A percentile compares a stretch with the other conserved stretches of the same genome.
These are phyloP conservation scores for Hirudo medicinalis DNA, from an alignment of 1,140 invertebrate species.

Conservation along the genomic window DNA sequence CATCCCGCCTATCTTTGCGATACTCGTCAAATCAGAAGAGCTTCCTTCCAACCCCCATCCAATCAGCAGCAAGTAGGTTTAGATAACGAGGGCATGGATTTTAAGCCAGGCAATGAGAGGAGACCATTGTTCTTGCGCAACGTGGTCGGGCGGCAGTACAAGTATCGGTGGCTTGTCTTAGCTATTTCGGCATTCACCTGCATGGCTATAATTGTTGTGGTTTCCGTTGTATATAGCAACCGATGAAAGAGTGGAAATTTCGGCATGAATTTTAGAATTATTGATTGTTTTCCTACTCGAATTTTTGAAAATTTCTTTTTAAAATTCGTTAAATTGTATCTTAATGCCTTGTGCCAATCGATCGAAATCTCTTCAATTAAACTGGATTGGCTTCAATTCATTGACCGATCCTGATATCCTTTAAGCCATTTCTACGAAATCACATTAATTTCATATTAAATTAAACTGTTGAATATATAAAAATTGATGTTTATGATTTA, in stretches of 20 bases:
- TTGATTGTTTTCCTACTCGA: no score
- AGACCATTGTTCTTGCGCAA: constrained; percentile 16
- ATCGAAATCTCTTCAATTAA: no score
- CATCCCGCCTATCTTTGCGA: not conserved
- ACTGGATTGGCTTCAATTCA: no score
- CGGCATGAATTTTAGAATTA: no score
- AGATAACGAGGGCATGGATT: not conserved
- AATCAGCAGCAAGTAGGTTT: not conserved
- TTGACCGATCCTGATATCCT: no score
- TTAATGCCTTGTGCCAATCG: no score
- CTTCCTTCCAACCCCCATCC: constrained; percentile 1
- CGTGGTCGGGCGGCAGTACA: constrained; percentile 14
- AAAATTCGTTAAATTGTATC: no score
- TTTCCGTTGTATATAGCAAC: constrained; percentile 20
- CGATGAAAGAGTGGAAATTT: not conserved
- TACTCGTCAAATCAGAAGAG: not conserved
- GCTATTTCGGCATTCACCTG: constrained; percentile 17
- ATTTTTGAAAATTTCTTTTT: no score
- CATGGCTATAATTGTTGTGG: constrained; percentile 21
- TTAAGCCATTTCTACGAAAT: no score
- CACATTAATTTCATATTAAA: no score
- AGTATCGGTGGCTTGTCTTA: constrained; percentile 14
- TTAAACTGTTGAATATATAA: no score
- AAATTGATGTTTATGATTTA: no score
- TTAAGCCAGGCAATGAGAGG: constrained; percentile 6